Evolutionary conservation across 30 jellyfish, hydroid and myxozoan species (phyloP).

Genomic region (Aurelia aurita): DNA sequence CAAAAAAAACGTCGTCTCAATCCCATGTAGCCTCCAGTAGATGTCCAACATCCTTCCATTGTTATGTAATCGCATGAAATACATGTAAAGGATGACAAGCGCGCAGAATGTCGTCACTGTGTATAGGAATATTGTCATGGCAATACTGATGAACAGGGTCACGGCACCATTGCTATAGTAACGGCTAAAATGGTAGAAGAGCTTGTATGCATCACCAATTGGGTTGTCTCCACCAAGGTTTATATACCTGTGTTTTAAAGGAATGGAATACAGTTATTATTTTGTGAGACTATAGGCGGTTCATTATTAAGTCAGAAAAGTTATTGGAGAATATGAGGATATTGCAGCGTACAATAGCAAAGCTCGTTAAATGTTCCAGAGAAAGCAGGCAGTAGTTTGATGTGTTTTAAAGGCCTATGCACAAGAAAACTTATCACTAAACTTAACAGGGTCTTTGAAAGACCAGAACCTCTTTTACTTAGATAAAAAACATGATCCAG

Average conservation of each 20-base stretch:
- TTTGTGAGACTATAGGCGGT: neutral
- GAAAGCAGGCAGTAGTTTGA: too few relatives aligned
- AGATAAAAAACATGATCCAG: too few relatives aligned
- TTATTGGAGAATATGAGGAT: neutral
- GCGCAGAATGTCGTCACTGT: constrained; percentile 74
- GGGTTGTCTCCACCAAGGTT: constrained; percentile 78
- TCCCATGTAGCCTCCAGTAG: constrained; percentile 94
- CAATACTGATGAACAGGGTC: constrained; percentile 81
- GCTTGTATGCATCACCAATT: constrained; percentile 95
- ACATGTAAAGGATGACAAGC: constrained; percentile 81
- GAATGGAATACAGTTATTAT: neutral
- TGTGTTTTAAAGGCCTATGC: too few relatives aligned
- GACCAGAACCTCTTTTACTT: too few relatives aligned
- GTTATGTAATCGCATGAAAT: constrained; percentile 87
- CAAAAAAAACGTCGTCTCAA: constrained; percentile 81
- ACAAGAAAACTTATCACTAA: too few relatives aligned
- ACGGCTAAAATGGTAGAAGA: constrained; percentile 96
- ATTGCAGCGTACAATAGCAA: too few relatives aligned
- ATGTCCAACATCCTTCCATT: constrained; percentile 95
- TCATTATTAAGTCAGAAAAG: neutral
- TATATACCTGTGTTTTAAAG: constrained; percentile 39
- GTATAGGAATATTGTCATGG: constrained; percentile 83
- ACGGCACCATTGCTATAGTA: constrained; percentile 88
- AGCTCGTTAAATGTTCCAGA: too few relatives aligned
- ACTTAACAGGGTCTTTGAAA: too few relatives aligned